A percentile compares a stretch with the other conserved stretches of the same genome.
These are phyloP conservation scores for Nemurella pictetii DNA, from an alignment of 2,888 invertebrate species.

Conservation along the genomic window DNA sequence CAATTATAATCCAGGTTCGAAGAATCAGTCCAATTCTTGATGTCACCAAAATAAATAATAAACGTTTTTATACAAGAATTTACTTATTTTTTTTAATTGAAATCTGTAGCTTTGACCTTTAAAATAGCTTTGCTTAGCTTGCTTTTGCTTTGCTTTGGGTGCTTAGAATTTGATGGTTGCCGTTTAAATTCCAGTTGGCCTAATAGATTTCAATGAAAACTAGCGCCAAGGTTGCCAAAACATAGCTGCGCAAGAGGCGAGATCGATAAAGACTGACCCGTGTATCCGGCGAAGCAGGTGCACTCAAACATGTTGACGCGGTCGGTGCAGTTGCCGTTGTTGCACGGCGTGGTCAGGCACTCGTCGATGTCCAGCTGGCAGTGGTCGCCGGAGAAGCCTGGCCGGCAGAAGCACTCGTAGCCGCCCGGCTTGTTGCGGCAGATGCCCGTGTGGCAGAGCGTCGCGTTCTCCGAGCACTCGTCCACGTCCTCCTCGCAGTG, in stretches of 20 bases:
- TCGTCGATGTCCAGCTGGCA: slow-evolving; percentile 88
- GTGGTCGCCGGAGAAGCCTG: slow-evolving; percentile 83
- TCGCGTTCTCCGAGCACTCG: slow-evolving; percentile 62
- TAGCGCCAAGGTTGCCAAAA: too few relatives aligned
- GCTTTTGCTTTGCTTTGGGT: too few relatives aligned
- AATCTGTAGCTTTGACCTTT: too few relatives aligned
- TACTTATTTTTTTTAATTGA: too few relatives aligned
- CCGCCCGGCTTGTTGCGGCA: slow-evolving; percentile 74
- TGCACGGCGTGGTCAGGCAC: slow-evolving; percentile 83
- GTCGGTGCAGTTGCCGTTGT: slow-evolving; percentile 81
- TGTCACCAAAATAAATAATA: too few relatives aligned
- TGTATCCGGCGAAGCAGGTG: slow-evolving; percentile 78
- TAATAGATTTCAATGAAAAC: too few relatives aligned
- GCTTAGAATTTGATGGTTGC: too few relatives aligned
- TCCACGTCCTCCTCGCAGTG: slow-evolving; percentile 69
- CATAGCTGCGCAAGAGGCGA: background rate
- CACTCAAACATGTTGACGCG: slow-evolving; percentile 84
- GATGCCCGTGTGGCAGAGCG: slow-evolving; percentile 75
- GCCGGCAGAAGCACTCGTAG: slow-evolving; percentile 82
- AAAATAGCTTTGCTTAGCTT: too few relatives aligned
- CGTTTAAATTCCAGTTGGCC: too few relatives aligned
- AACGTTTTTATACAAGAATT: too few relatives aligned
- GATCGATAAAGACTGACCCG: slow-evolving; percentile 54
- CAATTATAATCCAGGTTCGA: too few relatives aligned
- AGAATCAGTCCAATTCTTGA: too few relatives aligned